These are phyloP conservation scores for Odocoileus hemionus DNA, from an alignment of 2,113 vertebrate genomes.

Conservation along the genomic window DNA sequence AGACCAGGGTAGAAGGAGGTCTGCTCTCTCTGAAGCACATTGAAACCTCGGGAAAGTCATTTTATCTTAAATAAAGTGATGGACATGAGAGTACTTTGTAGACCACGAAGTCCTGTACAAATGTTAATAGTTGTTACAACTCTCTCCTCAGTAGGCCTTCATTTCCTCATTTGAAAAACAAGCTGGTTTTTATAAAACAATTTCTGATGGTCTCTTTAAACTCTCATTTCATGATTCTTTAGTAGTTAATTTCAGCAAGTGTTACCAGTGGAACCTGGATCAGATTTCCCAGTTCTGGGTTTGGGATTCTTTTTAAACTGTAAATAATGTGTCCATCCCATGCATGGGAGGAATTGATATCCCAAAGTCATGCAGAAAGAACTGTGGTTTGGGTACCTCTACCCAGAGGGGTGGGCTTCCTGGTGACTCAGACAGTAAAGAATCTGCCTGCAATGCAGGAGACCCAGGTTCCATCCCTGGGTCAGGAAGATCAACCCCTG, in stretches of 20 bases:
- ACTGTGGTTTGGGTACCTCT: not conserved
- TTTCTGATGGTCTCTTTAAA: not conserved
- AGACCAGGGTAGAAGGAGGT: accelerated
- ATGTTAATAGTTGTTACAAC: too few relatives aligned
- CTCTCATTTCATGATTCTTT: not conserved
- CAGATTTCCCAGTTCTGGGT: not conserved
- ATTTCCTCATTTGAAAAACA: not conserved
- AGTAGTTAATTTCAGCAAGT: not conserved
- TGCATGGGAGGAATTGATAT: not conserved
- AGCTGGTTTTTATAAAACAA: not conserved
- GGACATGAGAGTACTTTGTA: too few relatives aligned
- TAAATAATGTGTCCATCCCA: not conserved
- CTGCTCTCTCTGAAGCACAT: not conserved
- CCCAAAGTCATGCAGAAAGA: not conserved
- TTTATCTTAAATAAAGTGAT: not conserved
- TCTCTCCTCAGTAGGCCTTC: not conserved
- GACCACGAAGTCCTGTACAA: not conserved
- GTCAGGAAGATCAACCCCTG: not conserved
- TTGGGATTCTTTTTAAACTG: not conserved
- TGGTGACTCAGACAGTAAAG: not conserved
- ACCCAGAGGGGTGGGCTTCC: not conserved
- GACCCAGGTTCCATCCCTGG: not conserved
- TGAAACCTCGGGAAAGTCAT: not conserved
- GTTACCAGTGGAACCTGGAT: not conserved
- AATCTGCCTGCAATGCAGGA: not conserved